Conservation (phyloP, 2,888 invertebrate species). For the Lycocerus yunnanus region DNA sequence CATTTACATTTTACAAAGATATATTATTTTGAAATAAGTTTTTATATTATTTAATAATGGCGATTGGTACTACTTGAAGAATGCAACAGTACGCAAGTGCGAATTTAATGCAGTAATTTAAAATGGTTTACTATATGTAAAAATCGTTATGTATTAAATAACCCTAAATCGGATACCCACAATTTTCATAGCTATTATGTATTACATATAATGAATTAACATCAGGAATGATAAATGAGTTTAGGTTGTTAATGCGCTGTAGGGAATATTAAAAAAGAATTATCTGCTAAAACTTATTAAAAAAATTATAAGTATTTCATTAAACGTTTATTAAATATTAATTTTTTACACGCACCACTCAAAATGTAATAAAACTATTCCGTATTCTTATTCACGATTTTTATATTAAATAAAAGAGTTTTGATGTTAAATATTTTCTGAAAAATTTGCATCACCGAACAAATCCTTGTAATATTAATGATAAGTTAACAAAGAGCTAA, state of each 20-base stretch:
- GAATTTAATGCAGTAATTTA: too few species aligned
- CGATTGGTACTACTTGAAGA: too few species aligned
- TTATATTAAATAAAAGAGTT: not conserved
- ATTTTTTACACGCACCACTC: not conserved
- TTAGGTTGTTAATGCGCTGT: not conserved
- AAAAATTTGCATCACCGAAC: not conserved
- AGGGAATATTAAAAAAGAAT: not conserved
- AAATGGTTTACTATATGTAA: too few species aligned
- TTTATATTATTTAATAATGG: too few species aligned
- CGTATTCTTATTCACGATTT: not conserved
- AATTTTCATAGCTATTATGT: not conserved
- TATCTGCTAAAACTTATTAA: not conserved
- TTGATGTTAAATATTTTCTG: not conserved
- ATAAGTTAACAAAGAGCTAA: constrained; percentile 33
- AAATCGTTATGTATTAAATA: not conserved
- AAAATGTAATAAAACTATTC: not conserved
- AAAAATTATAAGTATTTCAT: not conserved
- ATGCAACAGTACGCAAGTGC: too few species aligned
- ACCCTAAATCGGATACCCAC: not conserved
- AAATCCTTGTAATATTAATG: constrained; percentile 27
- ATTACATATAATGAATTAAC: not conserved
- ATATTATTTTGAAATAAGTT: too few species aligned
- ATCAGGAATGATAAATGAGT: not conserved
- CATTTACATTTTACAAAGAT: too few species aligned
- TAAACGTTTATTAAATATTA: not conserved